Conservation (phyloP, 1,140 invertebrate species). For the Aphelenchoides avenae region DNA sequence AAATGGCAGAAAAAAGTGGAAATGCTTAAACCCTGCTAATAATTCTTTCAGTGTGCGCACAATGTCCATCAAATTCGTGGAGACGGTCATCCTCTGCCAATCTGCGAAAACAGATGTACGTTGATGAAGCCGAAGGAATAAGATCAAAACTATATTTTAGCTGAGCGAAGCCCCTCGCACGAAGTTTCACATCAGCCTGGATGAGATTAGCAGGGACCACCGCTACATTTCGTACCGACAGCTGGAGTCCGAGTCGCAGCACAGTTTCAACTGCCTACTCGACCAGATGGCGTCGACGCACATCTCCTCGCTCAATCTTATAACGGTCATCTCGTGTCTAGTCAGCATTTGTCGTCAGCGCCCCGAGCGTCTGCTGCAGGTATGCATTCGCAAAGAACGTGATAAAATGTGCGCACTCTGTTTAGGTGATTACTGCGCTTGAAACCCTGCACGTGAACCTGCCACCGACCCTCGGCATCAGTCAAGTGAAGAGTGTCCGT, state of each 20-base stretch:
- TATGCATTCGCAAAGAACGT: constrained; percentile 68
- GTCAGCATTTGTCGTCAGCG: constrained; percentile 79
- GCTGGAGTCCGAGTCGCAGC: constrained; percentile 86
- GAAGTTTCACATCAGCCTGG: constrained; percentile 14
- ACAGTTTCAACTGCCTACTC: constrained; percentile 37
- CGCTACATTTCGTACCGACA: constrained; percentile 77
- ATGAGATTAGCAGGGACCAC: constrained; percentile 64
- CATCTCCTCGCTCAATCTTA: constrained; percentile 36
- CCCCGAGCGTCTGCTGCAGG: constrained; percentile 78
- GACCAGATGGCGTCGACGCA: constrained; percentile 43
- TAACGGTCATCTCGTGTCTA: constrained; percentile 40
- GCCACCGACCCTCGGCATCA: constrained; percentile 83
- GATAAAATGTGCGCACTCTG: not conserved
- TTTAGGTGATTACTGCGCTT: constrained; percentile 37
- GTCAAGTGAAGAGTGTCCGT: constrained; percentile 76
- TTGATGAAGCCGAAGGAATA: constrained; percentile 60
- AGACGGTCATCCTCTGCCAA: constrained; percentile 82
- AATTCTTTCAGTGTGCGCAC: constrained; percentile 70
- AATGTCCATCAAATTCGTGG: constrained; percentile 89
- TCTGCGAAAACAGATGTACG: constrained; percentile 65
- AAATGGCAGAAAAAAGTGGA: no score
- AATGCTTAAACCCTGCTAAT: no score
- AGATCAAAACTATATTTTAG: constrained; percentile 63
- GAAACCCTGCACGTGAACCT: constrained; percentile 71
- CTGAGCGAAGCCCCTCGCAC: constrained; percentile 45